phyloP scores from a whole-genome alignment of 2,797 vertebrate genomes.

The Potorous gilbertii region DNA sequence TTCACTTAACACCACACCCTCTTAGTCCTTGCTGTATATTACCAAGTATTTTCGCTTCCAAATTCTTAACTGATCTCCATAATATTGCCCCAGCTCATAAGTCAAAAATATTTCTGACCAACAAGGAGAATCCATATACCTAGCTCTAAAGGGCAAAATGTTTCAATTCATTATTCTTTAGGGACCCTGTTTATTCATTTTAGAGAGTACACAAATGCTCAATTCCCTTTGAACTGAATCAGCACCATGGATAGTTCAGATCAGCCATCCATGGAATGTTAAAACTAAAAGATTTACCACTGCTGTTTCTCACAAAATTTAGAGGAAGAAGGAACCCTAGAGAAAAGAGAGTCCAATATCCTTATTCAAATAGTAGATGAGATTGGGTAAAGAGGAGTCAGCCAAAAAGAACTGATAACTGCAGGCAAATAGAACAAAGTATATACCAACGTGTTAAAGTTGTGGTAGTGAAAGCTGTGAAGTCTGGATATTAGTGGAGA shows the following conservation, averaged over 20 bases:
- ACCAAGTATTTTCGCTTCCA: not conserved
- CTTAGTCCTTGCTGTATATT: not conserved
- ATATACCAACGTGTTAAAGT: not conserved
- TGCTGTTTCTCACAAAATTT: not conserved
- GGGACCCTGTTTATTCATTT: not conserved
- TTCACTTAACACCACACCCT: not conserved
- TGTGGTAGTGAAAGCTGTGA: not conserved
- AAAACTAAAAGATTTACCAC: not conserved
- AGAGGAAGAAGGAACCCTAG: not conserved
- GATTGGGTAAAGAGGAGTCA: not conserved
- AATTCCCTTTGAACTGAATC: not conserved
- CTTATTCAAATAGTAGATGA: not conserved
- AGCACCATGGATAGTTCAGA: slow-evolving; percentile 57
- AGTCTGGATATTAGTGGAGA: not conserved
- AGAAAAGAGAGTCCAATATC: not conserved
- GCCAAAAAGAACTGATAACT: not conserved
- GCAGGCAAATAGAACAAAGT: slow-evolving; percentile 4
- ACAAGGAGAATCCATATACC: not conserved
- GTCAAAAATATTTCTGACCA: not conserved
- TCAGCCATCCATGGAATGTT: not conserved
- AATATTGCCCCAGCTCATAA: not conserved
- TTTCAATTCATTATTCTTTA: slow-evolving; percentile 24
- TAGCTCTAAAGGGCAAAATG: slow-evolving; percentile 3
- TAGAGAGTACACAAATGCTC: not conserved
- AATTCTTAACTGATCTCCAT: not conserved